phyloP scores from a whole-genome alignment of 2,888 invertebrate genomes.

The Lasioglossum marginatum region DNA sequence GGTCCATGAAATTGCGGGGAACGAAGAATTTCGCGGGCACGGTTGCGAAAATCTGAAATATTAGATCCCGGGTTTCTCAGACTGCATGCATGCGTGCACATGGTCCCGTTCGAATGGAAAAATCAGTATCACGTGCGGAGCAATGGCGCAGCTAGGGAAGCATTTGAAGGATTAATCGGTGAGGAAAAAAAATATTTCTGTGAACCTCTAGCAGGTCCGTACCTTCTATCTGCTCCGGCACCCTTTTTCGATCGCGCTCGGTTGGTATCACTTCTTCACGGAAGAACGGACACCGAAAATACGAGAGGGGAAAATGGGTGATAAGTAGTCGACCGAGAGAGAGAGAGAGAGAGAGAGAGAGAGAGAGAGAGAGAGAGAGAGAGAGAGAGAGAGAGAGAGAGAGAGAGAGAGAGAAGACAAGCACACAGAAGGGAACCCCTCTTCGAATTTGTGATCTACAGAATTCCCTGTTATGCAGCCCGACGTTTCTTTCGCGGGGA shows the following conservation, averaged over 20 bases:
- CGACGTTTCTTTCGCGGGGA: conserved; percentile 44
- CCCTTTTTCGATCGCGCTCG: conserved; percentile 63
- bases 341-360: background rate
- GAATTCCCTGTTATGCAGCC: conserved; percentile 52
- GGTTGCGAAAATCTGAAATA: conserved; percentile 25
- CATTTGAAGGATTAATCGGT: conserved; percentile 69
- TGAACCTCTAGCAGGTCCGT: conserved; percentile 36
- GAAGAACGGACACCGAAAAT: conserved; percentile 77
- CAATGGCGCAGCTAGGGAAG: conserved; percentile 70
- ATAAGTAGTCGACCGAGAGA: conserved; percentile 33
- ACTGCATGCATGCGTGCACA: conserved; percentile 3
- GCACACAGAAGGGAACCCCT: conserved; percentile 55
- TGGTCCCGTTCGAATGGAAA: conserved; percentile 56
- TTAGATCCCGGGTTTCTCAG: conserved; percentile 39
- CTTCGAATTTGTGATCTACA: conserved; percentile 62
- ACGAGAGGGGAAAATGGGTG: conserved; percentile 65
- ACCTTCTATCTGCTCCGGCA: conserved; percentile 28
- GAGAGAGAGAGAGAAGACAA: conserved; percentile 30
- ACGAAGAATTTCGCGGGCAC: background rate
- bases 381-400: too few species aligned
- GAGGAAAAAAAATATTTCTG: conserved; percentile 48
- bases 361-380: too few species aligned
- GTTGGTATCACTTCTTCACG: conserved; percentile 80
- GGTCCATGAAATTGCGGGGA: background rate
- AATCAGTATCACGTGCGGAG: conserved; percentile 64